Conservation (phyloP, 2,888 invertebrate species). For the Xestia ashworthii region DNA sequence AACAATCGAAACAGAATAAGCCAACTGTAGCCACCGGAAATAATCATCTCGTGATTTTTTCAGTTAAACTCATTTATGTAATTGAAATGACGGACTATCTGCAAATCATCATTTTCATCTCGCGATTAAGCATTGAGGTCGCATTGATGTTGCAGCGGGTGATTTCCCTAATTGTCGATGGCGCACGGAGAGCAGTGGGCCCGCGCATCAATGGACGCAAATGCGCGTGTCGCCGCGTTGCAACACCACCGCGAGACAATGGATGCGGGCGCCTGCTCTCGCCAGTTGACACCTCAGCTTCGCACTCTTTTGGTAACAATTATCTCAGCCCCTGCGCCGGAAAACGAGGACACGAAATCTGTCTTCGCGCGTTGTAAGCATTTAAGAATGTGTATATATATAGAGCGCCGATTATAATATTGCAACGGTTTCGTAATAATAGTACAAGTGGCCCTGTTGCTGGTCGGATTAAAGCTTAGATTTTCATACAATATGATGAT, state of each 20-base stretch:
- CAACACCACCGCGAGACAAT: conserved; percentile 83
- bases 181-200: conserved; percentile 65
- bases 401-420: conserved; percentile 53
- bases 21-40: conserved; percentile 84
- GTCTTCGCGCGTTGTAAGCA: conserved; percentile 74
- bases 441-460: conserved; percentile 17
- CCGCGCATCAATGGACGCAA: conserved; percentile 86
- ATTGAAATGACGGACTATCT: conserved; percentile 83
- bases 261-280: conserved; percentile 73
- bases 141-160: conserved; percentile 79
- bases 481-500: conserved; percentile 27
- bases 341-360: conserved; percentile 77
- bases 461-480: conserved; percentile 13
- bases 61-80: conserved; percentile 83
- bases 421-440: conserved; percentile 58
- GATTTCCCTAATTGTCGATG: conserved; percentile 81
- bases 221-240: conserved; percentile 88
- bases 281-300: conserved; percentile 79
- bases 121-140: conserved; percentile 87
- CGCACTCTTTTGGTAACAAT: conserved; percentile 82
- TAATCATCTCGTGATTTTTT: conserved; percentile 83
- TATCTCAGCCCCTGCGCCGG: conserved; percentile 78
- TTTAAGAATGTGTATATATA: conserved; percentile 57
- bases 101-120: conserved; percentile 85
- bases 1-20: conserved; percentile 78